A percentile compares a stretch with the other conserved stretches of the same genome.
Conservation (phyloP, 1,140 invertebrate species). For the Drosophila prosaltans region DNA sequence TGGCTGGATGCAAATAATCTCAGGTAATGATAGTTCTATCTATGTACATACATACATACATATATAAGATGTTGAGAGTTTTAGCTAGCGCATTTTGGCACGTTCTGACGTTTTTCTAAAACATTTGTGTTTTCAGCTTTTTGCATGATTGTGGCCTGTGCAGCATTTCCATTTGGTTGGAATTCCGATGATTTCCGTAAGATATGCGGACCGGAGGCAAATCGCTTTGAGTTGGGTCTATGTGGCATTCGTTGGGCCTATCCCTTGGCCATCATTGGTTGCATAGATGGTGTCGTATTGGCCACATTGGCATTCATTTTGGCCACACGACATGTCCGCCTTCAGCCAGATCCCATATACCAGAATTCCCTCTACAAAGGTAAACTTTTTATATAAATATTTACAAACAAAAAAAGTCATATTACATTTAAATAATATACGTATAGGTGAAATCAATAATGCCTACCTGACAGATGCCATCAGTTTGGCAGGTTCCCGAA, state of each 20-base stretch:
- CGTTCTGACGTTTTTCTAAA: constrained; percentile 54
- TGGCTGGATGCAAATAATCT: constrained; percentile 96
- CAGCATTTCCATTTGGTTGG: constrained; percentile 97
- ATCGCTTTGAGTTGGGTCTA: constrained; percentile 89
- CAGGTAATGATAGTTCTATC: constrained; percentile 87
- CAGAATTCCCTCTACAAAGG: constrained; percentile 87
- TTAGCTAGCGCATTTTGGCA: constrained; percentile 30
- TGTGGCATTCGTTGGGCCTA: constrained; percentile 98
- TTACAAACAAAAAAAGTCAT: too few species aligned
- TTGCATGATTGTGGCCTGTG: constrained; percentile 92
- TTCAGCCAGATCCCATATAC: constrained; percentile 92
- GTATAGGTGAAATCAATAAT: constrained; percentile 92
- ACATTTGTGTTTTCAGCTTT: constrained; percentile 85
- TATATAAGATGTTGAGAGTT: neutral
- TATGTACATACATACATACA: neutral
- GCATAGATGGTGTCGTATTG: constrained; percentile 94
- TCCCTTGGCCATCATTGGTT: constrained; percentile 95
- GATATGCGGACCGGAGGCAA: constrained; percentile 93
- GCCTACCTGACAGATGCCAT: constrained; percentile 91
- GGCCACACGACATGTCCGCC: constrained; percentile 92
- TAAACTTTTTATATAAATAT: constrained; percentile 52
- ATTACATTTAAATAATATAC: too few species aligned
- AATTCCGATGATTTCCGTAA: constrained; percentile 91
- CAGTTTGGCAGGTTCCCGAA: constrained; percentile 91
- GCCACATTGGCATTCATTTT: constrained; percentile 96